These are phyloP conservation scores for Arnoldichthys spilopterus DNA, from an alignment of 2,797 vertebrate genomes.

Conservation along the genomic window DNA sequence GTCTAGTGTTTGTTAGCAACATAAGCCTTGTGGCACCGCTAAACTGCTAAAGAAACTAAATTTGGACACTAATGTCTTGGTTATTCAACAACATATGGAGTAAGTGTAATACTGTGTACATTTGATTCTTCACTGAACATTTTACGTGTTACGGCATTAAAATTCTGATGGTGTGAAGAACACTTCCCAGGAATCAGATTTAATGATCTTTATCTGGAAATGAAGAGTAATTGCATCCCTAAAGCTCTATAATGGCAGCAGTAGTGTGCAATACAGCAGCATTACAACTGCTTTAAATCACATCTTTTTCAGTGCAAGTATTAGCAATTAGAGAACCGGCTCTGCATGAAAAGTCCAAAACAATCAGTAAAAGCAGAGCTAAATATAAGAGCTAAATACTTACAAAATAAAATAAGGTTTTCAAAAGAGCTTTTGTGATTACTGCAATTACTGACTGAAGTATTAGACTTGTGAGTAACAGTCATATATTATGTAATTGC, in stretches of 20 bases:
- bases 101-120: no score
- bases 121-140: no score
- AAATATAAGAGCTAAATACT: neutral
- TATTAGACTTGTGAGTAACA: neutral
- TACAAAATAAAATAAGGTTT: neutral
- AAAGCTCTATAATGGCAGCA: neutral
- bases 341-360: neutral
- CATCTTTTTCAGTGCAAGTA: neutral
- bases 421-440: neutral
- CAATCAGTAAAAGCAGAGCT: slow-evolving; percentile 6
- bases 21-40: no score
- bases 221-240: neutral
- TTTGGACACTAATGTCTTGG: no score
- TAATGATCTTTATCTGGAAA: neutral
- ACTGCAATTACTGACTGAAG: neutral
- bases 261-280: neutral
- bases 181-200: no score
- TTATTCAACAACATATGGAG: no score
- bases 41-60: no score
- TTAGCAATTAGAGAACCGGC: slow-evolving; percentile 4
- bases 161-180: no score
- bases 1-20: no score
- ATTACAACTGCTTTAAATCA: neutral
- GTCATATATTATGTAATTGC: slow-evolving; percentile 6
- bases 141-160: no score